A percentile compares a stretch with the other conserved stretches of the same genome.
These are phyloP conservation scores for Etheostoma cragini DNA, from an alignment of 2,113 vertebrate genomes.

Conservation along the genomic window DNA sequence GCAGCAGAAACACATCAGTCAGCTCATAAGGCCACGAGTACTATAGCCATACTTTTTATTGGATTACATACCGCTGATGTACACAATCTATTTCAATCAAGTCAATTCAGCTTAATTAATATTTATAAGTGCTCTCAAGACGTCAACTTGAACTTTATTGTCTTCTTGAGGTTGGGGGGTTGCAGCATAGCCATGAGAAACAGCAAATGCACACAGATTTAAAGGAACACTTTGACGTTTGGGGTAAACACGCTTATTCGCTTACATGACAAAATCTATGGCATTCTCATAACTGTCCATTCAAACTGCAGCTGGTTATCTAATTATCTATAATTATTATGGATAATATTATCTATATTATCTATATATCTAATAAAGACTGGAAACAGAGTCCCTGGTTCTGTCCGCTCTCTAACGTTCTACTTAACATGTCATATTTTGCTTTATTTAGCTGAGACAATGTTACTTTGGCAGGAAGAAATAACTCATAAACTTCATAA, in stretches of 20 bases:
- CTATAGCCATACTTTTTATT: background rate
- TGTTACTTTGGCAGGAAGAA: background rate
- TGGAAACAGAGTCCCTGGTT: background rate
- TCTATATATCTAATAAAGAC: background rate
- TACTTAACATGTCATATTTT: too few relatives aligned
- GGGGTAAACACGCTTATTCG: background rate
- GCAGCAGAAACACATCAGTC: background rate
- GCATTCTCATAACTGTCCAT: background rate
- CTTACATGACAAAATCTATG: background rate
- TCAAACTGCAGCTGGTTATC: background rate
- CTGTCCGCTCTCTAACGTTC: background rate
- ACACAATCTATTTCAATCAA: constrained; percentile 16
- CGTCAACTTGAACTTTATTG: background rate
- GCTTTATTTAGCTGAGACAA: too few relatives aligned
- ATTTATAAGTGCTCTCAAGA: constrained; percentile 17
- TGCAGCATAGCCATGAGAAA: background rate
- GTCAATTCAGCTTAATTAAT: constrained; percentile 14
- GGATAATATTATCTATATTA: background rate
- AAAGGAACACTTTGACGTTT: constrained; percentile 28
- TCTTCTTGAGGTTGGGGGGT: background rate
- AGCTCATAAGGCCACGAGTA: background rate
- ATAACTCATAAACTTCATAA: background rate
- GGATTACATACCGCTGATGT: background rate
- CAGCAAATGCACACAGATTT: background rate
- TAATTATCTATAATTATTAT: background rate